phyloP scores from a whole-genome alignment of 37 sponge, comb jelly and placozoan genomes.

The Crambe crambe region DNA sequence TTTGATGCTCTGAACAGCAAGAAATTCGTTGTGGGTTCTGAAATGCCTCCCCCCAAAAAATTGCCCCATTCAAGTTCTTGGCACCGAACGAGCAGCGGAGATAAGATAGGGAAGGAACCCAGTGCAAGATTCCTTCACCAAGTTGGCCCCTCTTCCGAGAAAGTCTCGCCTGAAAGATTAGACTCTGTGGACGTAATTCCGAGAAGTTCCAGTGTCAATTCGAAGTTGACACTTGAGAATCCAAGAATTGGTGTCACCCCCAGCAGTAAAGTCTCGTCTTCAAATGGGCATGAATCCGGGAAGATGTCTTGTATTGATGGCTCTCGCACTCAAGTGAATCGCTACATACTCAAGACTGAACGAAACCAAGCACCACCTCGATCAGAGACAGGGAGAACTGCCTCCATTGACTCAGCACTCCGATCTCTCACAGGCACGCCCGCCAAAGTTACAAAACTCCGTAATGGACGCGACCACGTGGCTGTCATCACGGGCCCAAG shows the following conservation, averaged over 20 bases:
- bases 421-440: background rate
- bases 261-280: background rate
- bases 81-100: slow-evolving; percentile 2
- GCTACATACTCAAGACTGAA: background rate
- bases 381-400: slow-evolving; percentile 1
- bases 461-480: slow-evolving; percentile 6
- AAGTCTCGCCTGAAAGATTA: background rate
- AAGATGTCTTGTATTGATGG: background rate
- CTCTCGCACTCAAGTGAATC: background rate
- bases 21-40: background rate
- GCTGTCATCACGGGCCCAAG: too few species aligned
- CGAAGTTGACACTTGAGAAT: background rate
- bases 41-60: background rate
- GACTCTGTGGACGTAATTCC: background rate
- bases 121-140: slow-evolving; percentile 17
- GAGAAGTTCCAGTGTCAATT: background rate
- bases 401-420: background rate
- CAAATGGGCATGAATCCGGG: background rate
- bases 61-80: background rate
- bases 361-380: background rate
- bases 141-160: background rate
- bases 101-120: slow-evolving; percentile 1
- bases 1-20: slow-evolving; percentile 40
- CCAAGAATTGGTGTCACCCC: background rate
- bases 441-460: slow-evolving; percentile 1